Percentiles rank a stretch among this genome's conserved stretches.
Conservation (phyloP, 2,113 vertebrate species). For the Apaloderma vittatum region DNA sequence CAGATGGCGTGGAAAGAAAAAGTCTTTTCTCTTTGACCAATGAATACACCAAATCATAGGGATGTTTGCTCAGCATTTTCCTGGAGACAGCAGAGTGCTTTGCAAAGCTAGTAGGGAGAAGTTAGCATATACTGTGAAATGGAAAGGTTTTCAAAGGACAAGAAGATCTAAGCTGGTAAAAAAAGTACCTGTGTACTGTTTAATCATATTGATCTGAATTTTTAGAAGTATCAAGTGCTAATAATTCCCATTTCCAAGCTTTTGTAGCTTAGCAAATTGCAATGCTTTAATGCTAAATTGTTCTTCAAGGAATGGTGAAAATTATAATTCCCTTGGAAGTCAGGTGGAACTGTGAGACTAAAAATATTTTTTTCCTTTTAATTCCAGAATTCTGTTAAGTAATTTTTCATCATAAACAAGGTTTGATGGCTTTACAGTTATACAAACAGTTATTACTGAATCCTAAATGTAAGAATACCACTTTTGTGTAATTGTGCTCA, state of each 20-base stretch:
- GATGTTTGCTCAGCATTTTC: background rate
- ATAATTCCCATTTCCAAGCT: background rate
- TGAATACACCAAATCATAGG: background rate
- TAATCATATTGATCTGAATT: background rate
- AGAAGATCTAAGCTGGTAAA: background rate
- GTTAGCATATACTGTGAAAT: background rate
- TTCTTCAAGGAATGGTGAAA: background rate
- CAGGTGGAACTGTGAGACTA: background rate
- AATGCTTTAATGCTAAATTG: background rate
- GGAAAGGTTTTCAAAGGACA: background rate
- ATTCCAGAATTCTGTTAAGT: background rate
- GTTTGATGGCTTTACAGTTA: background rate
- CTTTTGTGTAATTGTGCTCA: background rate
- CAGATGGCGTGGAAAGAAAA: background rate
- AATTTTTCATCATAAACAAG: background rate
- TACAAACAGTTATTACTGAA: background rate
- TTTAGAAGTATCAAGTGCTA: background rate
- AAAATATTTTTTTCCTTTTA: background rate
- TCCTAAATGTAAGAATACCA: background rate
- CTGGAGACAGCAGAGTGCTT: background rate
- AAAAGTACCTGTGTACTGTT: background rate
- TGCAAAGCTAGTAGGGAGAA: background rate
- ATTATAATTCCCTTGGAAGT: background rate
- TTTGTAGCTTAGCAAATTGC: background rate
- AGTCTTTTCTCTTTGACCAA: background rate